Evolutionary conservation across 2,888 invertebrate genomes (phyloP).

Genomic region (Caenorhabditis sp.): DNA sequence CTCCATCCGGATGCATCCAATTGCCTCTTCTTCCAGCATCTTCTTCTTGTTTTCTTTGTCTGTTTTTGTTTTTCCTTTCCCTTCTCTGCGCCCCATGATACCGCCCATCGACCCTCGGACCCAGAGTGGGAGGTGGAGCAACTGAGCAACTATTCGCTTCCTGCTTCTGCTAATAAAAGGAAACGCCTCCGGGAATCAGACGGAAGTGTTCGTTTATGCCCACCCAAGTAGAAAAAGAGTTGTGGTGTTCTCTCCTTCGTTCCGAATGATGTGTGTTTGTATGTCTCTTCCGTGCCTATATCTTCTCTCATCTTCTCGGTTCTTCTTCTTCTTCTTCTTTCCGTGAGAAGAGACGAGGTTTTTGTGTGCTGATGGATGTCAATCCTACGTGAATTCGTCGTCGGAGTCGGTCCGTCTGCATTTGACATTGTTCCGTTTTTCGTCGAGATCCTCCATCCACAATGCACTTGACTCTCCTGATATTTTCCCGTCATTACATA

Average conservation of each 20-base stretch:
- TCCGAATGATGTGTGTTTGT: constrained; percentile 22
- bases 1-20: constrained; percentile 9
- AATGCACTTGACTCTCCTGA: constrained; percentile 16
- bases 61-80: not conserved
- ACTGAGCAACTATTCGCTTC: too few relatives aligned
- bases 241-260: constrained; percentile 1
- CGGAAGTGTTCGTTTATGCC: constrained; percentile 11
- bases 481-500: not conserved
- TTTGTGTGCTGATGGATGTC: constrained; percentile 29
- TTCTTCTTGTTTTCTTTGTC: not conserved
- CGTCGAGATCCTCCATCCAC: constrained; percentile 1
- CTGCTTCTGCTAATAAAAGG: too few relatives aligned
- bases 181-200: too few relatives aligned
- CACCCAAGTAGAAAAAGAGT: constrained; percentile 47
- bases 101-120: not conserved
- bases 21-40: constrained; percentile 9
- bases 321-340: constrained; percentile 4
- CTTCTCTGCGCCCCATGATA: too few relatives aligned
- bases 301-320: not conserved
- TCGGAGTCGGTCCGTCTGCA: too few relatives aligned
- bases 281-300: constrained; percentile 12
- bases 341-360: constrained; percentile 19
- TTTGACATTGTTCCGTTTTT: constrained; percentile 53
- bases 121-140: not conserved
- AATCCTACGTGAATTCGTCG: constrained; percentile 5